These are phyloP conservation scores for Scalopus aquaticus DNA, from an alignment of 2,113 vertebrate genomes.

Conservation along the genomic window DNA sequence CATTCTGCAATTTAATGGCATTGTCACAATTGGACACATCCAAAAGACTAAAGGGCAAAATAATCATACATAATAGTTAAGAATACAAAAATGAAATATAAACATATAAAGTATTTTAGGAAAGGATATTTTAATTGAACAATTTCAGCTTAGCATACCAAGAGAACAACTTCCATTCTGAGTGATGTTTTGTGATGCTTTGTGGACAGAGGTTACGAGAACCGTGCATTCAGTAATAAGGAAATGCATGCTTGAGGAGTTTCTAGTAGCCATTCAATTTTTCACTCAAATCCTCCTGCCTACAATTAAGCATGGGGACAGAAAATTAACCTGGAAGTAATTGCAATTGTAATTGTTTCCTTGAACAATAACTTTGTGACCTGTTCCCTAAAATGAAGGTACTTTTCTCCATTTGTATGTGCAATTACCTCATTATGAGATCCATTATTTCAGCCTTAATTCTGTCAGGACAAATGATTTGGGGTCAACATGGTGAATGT, in stretches of 20 bases:
- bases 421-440: constrained; percentile 30
- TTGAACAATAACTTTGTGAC: constrained; percentile 54
- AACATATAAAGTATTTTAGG: neutral
- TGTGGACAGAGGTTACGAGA: neutral
- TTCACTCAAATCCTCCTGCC: constrained; percentile 35
- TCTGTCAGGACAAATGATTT: neutral
- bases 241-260: constrained; percentile 21
- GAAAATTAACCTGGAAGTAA: constrained; percentile 52
- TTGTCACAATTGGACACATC: neutral
- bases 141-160: neutral
- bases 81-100: neutral
- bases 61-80: neutral
- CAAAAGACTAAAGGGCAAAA: neutral
- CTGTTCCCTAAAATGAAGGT: constrained; percentile 15
- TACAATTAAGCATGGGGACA: constrained; percentile 45
- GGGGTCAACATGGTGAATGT: neutral
- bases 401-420: constrained; percentile 19
- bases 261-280: constrained; percentile 35
- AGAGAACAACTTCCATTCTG: neutral
- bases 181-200: neutral
- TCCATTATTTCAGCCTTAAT: constrained; percentile 30
- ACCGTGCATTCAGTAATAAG: neutral
- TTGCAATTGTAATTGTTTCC: constrained; percentile 40
- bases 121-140: neutral
- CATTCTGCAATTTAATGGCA: neutral